phyloP scores from a whole-genome alignment of 2,888 invertebrate genomes.

The Polydrusus pterygomalis region DNA sequence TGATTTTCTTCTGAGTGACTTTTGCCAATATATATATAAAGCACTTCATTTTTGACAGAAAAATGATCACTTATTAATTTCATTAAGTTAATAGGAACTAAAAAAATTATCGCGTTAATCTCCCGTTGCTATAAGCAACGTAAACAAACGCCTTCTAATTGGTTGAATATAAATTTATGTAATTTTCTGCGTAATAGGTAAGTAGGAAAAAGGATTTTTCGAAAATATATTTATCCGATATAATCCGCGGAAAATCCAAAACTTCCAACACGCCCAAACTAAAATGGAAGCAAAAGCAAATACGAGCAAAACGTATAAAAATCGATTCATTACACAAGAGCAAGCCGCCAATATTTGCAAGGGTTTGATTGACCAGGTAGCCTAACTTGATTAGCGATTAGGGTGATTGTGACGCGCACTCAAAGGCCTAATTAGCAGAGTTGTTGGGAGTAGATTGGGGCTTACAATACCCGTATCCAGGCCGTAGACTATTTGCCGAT shows the following conservation, averaged over 20 bases:
- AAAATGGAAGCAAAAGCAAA: constrained; percentile 64
- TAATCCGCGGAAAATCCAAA: background rate
- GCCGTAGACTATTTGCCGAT: constrained; percentile 15
- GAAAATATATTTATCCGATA: too few relatives aligned
- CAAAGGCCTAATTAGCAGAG: constrained; percentile 72
- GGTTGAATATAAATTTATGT: too few relatives aligned
- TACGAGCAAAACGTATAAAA: constrained; percentile 65
- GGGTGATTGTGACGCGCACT: constrained; percentile 72
- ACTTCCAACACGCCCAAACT: constrained; percentile 58
- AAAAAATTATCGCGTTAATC: too few relatives aligned
- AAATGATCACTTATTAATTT: too few relatives aligned
- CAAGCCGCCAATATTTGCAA: constrained; percentile 64
- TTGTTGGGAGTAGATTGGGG: constrained; percentile 51
- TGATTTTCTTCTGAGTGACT: too few relatives aligned
- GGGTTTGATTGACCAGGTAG: constrained; percentile 71
- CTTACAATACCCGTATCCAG: constrained; percentile 15
- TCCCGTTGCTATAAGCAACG: too few relatives aligned
- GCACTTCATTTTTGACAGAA: too few relatives aligned
- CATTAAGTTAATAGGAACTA: too few relatives aligned
- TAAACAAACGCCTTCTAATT: too few relatives aligned
- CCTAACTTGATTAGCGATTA: constrained; percentile 74
- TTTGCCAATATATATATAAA: too few relatives aligned
- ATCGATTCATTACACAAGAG: constrained; percentile 70
- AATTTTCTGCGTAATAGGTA: too few relatives aligned
- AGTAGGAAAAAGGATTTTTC: too few relatives aligned